Evolutionary conservation across 92 coral and sea anemone genomes (phyloP), one percentile per base, ranked within the genome.

Genomic region (Montipora capitata): DNA sequence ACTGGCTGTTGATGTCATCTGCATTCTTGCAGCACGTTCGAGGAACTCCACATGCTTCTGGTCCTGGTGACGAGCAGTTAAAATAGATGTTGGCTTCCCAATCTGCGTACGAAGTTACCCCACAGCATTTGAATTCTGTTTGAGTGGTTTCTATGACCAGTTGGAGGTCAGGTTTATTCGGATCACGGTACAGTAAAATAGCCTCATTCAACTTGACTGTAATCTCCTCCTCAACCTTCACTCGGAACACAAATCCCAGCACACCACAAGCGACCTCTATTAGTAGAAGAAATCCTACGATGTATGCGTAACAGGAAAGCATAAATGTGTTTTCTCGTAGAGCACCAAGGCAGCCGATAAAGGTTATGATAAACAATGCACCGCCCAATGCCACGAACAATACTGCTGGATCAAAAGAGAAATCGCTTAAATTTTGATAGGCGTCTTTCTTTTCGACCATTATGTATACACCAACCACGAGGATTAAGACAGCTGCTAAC

Each of bases 21-120:
- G 81, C 90, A 2, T 78, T 74, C 72, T 72, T 81, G 38, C 96
- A 94, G 64, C 96, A 94, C 1, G 96, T 88, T 68, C 43, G 81
- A 7, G 96, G 96, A 16, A 94, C 96, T 20, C 96, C 96, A 40
- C 96, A 93, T 11, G 91, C 91, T 45, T 91, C 94, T n/a, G 56
- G 70, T 5, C 88, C 64, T 1, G 80, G 84, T 40, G 90, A 74
- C 66, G 88, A 74, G 48, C 96, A 94, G 65, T 91, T 91, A 83
- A 91, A 94, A 67, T 94, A 94, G 18, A 64, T 15, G 40, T 94
- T 92, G 10, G 68, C 40, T 15, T 79, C 76, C 96, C 96, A 94
- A 35, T 94, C 96, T 27, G 77, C 40, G 64, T 91, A 88, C 3
- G 91, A 76, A 9, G 40, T 51, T 11, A 74, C 75, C 59, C 96